Evolutionary conservation across 2,113 vertebrate species (phyloP).

Genomic region (Meles meles): DNA sequence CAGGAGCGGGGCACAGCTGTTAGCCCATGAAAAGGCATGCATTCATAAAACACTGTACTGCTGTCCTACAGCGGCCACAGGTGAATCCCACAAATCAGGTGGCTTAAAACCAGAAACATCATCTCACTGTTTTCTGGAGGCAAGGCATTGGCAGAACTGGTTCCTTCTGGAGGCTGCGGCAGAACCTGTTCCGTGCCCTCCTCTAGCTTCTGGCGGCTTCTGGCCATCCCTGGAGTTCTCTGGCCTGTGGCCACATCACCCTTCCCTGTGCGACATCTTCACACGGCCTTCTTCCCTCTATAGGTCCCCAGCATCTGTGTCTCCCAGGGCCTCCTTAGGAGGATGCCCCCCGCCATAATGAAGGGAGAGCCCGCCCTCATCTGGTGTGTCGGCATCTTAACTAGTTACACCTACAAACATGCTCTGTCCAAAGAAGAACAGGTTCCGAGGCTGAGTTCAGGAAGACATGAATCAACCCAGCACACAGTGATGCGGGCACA

Average conservation of each 20-base stretch:
- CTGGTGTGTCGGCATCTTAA: background rate
- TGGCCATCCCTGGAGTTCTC: background rate
- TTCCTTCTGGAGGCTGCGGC: background rate
- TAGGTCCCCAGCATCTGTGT: background rate
- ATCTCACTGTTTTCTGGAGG: background rate
- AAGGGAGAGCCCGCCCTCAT: background rate
- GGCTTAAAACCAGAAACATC: background rate
- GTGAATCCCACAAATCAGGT: background rate
- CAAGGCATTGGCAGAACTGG: background rate
- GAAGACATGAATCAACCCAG: background rate
- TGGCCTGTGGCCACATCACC: fast-evolving
- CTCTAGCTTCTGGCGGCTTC: background rate
- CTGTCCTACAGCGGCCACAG: background rate
- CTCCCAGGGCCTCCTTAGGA: background rate
- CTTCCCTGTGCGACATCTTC: background rate
- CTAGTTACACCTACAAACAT: background rate
- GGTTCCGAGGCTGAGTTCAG: background rate
- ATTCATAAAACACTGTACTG: background rate
- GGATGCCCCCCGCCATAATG: background rate
- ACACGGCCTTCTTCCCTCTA: background rate
- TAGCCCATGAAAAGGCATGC: background rate
- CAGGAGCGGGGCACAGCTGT: too few species aligned
- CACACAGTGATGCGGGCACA: background rate
- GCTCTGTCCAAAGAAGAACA: background rate
- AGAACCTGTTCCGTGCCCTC: too few species aligned